Base-by-base conservation (phyloP, 2,113 vertebrate species). In the Megaleporinus macrocephalus region DNA sequence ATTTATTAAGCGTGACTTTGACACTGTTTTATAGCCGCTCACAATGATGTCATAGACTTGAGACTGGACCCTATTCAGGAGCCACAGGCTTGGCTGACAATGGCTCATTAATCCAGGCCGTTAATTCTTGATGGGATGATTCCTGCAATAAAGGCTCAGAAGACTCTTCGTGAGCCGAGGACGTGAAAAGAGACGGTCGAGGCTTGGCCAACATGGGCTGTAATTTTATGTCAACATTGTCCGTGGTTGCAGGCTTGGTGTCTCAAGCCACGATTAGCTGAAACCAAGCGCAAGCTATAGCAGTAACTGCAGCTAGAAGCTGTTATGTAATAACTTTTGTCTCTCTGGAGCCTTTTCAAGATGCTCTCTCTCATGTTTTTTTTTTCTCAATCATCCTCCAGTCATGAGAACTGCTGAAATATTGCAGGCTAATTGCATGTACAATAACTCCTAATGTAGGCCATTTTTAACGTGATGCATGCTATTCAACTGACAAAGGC, bases 41-140 rank as follows among this genome's bases (percentile, higher is more conserved):
- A 80, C 73, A 80, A 30, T 85, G 80, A 85, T 80, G 83, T 80
- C 83, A 84, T 80, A 80, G 80, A 70, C 80, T 74, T 22, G 47
- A 80, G 74, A 73, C 80, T 22, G 61, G 73, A 80, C 74, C 63
- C 80, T 53, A 73, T 80, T 82, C 78, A 81, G 73, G 44, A 83
- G 77, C 70, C 80, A 73, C 59, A 77, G 68, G 75, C 66, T 73
- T 29, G 65, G 65, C 57, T 78, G 83, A 85, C 83, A 87, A 85
- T 81, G 83, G 78, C 80, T 81, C 80, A 76, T 85, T 85, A 87
- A 83, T 86, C 76, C 78, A 22, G 63, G 55, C 69, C 61, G 78
- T 86, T 86, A 85, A 76, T 83, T 74, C 84, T 70, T 77, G 74
- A 85, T 78, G 36, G 79, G 73, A 81, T 51, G 75, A 74, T 85